Evolutionary conservation across 2,797 vertebrate species (phyloP).

Genomic region (Sebastes paucispinis): DNA sequence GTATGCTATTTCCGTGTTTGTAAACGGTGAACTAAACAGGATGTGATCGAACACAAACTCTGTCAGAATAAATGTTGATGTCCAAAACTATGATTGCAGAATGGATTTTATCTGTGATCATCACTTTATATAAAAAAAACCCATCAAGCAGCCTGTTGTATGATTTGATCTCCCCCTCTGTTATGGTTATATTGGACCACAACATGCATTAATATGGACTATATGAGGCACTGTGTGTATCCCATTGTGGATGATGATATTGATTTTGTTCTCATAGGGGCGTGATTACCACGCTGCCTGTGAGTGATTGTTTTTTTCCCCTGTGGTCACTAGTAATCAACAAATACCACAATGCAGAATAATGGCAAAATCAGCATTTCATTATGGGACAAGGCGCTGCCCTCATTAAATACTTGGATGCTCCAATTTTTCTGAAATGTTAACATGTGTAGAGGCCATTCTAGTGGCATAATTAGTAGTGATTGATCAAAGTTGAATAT

Average conservation of each 20-base stretch:
- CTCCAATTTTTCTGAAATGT: background rate
- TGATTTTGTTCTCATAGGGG: conserved; percentile 40
- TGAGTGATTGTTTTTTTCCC: conserved; percentile 16
- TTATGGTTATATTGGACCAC: conserved; percentile 5
- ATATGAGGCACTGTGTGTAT: background rate
- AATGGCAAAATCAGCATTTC: conserved; percentile 31
- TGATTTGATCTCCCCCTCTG: background rate
- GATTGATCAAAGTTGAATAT: background rate
- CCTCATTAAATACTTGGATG: conserved; percentile 14
- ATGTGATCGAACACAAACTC: background rate
- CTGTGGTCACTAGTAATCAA: conserved; percentile 24
- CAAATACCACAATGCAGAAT: conserved; percentile 2
- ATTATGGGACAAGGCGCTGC: background rate
- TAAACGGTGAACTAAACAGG: background rate
- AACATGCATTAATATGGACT: conserved; percentile 29
- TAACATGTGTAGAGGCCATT: background rate
- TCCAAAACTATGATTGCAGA: background rate
- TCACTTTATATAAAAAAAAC: too few species aligned
- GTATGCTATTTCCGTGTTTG: background rate
- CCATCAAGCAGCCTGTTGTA: background rate
- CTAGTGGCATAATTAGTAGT: background rate
- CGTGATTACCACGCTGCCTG: background rate
- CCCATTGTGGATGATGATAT: conserved; percentile 37
- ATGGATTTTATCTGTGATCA: background rate
- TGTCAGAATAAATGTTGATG: background rate